phyloP scores from a whole-genome alignment of 2,797 vertebrate genomes.

The Carcharodon carcharias region DNA sequence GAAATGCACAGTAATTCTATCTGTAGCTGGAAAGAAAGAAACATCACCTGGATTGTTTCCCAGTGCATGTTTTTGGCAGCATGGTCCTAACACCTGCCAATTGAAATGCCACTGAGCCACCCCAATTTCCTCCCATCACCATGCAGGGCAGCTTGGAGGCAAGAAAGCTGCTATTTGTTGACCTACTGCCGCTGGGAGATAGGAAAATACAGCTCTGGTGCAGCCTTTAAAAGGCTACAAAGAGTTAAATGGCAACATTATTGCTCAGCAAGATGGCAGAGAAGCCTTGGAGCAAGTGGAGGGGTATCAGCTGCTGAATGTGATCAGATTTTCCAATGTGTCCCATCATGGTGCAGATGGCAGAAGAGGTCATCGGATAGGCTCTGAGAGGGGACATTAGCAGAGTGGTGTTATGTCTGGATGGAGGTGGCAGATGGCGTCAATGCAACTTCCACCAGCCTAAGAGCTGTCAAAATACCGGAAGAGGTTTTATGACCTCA shows the following conservation, averaged over 20 bases:
- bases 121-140: background rate
- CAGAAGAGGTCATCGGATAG: background rate
- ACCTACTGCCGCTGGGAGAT: background rate
- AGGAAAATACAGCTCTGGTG: background rate
- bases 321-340: background rate
- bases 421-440: background rate
- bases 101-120: background rate
- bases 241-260: background rate
- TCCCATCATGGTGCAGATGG: background rate
- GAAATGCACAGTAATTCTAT: background rate
- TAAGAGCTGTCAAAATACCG: background rate
- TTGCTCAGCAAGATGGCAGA: background rate
- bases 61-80: background rate
- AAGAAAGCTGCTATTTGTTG: background rate
- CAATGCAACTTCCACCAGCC: background rate
- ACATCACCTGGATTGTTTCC: background rate
- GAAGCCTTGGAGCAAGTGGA: background rate
- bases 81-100: background rate
- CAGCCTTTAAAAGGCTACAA: background rate
- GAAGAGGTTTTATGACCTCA: background rate
- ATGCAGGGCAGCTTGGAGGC: background rate
- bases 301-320: background rate
- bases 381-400: background rate
- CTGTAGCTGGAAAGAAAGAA: too few relatives aligned
- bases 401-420: background rate